These are phyloP conservation scores for Orthonyx spaldingii DNA, from an alignment of 2,113 vertebrate genomes.

Conservation along the genomic window DNA sequence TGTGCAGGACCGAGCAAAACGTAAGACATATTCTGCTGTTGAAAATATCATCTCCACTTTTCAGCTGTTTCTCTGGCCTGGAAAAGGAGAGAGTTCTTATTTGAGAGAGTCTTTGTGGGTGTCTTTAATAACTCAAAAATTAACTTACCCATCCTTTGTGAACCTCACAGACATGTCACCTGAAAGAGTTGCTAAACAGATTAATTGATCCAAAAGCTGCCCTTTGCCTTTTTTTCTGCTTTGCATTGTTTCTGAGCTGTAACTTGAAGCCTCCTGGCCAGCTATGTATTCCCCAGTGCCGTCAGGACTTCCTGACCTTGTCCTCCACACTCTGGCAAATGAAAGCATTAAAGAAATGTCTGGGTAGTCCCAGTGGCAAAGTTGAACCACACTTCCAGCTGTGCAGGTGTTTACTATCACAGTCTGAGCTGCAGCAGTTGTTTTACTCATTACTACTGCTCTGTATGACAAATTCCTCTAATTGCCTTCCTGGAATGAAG, in stretches of 20 bases:
- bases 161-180: background rate
- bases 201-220: background rate
- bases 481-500: background rate
- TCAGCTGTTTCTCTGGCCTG: background rate
- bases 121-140: background rate
- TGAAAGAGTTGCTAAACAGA: background rate
- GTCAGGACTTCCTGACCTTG: background rate
- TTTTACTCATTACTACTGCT: background rate
- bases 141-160: background rate
- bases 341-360: background rate
- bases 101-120: background rate
- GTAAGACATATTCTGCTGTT: background rate
- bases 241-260: background rate
- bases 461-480: background rate
- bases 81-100: background rate
- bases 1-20: background rate
- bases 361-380: background rate
- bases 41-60: background rate
- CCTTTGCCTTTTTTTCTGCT: background rate
- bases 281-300: background rate
- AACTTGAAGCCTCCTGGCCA: background rate
- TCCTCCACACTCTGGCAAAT: background rate
- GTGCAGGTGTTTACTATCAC: background rate
- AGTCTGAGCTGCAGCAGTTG: background rate
- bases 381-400: background rate